Percentiles rank a stretch among this genome's conserved stretches.
Conservation (phyloP, 2,797 vertebrate species). For the Sebastes matsubarae region DNA sequence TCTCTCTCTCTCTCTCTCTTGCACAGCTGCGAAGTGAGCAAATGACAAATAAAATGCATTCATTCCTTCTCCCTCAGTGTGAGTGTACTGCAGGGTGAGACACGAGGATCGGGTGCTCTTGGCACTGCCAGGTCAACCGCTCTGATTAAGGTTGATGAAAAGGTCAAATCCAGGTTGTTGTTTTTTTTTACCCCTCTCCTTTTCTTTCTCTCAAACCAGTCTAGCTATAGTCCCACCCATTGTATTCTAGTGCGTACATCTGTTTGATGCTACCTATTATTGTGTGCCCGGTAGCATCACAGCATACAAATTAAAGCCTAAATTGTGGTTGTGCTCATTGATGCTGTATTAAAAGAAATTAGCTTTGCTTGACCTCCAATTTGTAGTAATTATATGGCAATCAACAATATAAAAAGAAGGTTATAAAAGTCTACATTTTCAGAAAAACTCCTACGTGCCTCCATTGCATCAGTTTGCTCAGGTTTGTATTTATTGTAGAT, state of each 20-base stretch:
- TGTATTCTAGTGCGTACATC: neutral
- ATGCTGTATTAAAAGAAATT: neutral
- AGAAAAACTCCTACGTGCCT: neutral
- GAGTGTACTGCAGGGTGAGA: constrained; percentile 12
- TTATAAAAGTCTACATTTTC: neutral
- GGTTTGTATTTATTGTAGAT: neutral
- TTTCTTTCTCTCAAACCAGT: neutral
- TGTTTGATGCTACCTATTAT: neutral
- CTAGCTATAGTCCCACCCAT: neutral
- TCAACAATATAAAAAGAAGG: neutral
- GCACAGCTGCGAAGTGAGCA: constrained; percentile 31
- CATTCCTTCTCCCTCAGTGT: constrained; percentile 13
- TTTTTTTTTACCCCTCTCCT: neutral
- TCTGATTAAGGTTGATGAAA: constrained; percentile 46
- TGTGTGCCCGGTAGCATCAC: neutral
- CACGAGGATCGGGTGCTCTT: neutral
- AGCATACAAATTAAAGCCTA: neutral
- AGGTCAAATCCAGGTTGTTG: constrained; percentile 19
- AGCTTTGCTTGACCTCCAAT: neutral
- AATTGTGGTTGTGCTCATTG: neutral
- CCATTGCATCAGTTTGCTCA: neutral
- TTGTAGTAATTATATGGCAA: neutral
- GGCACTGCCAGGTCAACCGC: constrained; percentile 39
- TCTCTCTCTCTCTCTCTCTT: constrained; percentile 26
- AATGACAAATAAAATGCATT: constrained; percentile 36